Conservation (phyloP, 1,140 invertebrate genomes). For the Cotesia vestalis region DNA sequence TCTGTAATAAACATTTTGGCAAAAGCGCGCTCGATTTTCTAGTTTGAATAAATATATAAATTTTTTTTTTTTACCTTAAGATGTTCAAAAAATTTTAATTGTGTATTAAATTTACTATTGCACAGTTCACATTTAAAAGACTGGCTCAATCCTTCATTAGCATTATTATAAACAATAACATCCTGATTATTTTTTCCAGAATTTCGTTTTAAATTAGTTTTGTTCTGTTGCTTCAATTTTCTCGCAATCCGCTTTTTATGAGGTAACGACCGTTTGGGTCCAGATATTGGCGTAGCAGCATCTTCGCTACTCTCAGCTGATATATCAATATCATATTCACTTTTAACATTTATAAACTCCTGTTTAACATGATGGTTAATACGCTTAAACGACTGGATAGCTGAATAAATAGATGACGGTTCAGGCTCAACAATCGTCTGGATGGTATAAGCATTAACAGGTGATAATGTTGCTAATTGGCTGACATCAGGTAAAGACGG, state of each 20-base stretch:
- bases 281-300: conserved; percentile 45
- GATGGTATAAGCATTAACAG: conserved; percentile 59
- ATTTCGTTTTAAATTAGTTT: conserved; percentile 46
- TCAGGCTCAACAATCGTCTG: conserved; percentile 57
- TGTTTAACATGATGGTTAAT: conserved; percentile 55
- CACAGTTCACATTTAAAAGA: conserved; percentile 76
- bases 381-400: conserved; percentile 49
- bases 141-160: conserved; percentile 39
- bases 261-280: conserved; percentile 65
- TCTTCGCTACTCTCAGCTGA: conserved; percentile 60
- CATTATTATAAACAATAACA: conserved; percentile 20
- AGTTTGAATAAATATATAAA: not conserved
- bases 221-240: conserved; percentile 65
- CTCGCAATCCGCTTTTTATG: conserved; percentile 70
- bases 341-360: conserved; percentile 62
- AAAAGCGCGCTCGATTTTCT: too few species aligned
- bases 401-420: conserved; percentile 35
- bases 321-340: conserved; percentile 59
- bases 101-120: conserved; percentile 70
- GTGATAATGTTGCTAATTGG: conserved; percentile 53
- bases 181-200: conserved; percentile 33
- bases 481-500: conserved; percentile 55
- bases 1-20: too few species aligned
- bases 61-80: conserved; percentile 68
- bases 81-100: conserved; percentile 83